Conservation (phyloP, 2,113 vertebrate species). For the Centrocercus urophasianus region DNA sequence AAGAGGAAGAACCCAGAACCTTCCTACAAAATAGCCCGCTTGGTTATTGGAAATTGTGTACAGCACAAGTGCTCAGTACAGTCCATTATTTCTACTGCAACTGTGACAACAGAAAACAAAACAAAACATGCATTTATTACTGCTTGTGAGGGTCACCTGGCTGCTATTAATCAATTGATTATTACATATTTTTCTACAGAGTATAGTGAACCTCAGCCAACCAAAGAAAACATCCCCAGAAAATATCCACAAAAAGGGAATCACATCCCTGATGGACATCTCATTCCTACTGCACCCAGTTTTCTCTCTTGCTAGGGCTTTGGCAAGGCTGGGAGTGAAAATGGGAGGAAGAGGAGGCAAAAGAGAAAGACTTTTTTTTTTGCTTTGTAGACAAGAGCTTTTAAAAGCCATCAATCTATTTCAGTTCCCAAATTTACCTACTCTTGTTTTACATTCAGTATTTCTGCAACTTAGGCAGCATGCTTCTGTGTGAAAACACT, state of each 20-base stretch:
- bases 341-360: background rate
- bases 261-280: background rate
- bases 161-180: background rate
- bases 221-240: background rate
- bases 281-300: background rate
- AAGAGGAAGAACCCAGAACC: slow-evolving; percentile 4
- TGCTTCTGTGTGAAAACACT: background rate
- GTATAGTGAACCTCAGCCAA: background rate
- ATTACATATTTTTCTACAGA: background rate
- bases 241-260: background rate
- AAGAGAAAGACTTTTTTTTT: background rate
- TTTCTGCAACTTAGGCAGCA: background rate
- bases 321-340: background rate
- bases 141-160: background rate
- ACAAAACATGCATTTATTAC: background rate
- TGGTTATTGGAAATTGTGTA: background rate
- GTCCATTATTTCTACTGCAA: background rate
- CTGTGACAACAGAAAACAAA: background rate
- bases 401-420: background rate
- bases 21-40: background rate
- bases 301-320: background rate
- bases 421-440: background rate
- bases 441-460: background rate
- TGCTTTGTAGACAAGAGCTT: background rate
- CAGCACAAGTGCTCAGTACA: background rate